phyloP scores from a whole-genome alignment of 1,140 invertebrate species.

The Drosophila saltans region DNA sequence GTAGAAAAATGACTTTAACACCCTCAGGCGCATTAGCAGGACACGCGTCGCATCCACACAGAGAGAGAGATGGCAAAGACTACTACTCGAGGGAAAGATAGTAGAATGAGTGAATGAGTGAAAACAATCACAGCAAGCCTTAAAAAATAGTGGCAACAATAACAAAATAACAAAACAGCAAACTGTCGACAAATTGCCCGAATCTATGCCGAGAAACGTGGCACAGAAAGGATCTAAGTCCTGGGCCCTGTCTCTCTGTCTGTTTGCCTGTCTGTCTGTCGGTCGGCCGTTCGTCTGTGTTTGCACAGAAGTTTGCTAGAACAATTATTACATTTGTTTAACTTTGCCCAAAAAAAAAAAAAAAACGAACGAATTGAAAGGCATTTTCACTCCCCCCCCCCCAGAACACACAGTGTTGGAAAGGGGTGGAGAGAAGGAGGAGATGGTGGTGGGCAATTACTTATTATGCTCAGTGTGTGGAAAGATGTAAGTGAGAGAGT shows the following conservation, averaged over 20 bases:
- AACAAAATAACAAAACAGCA: conserved; percentile 62
- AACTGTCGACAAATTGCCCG: conserved; percentile 71
- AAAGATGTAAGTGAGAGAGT: background rate
- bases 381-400: conserved; percentile 56
- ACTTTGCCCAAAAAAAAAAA: conserved; percentile 42
- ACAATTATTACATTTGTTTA: conserved; percentile 81
- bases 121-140: conserved; percentile 67
- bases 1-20: conserved; percentile 68
- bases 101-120: conserved; percentile 23
- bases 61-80: background rate
- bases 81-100: no score
- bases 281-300: conserved; percentile 50
- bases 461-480: conserved; percentile 13
- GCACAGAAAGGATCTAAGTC: conserved; percentile 35
- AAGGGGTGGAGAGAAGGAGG: background rate
- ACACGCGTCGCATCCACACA: conserved; percentile 61
- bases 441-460: background rate
- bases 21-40: conserved; percentile 70
- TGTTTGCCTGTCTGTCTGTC: conserved; percentile 1
- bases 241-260: conserved; percentile 33
- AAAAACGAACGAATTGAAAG: conserved; percentile 17
- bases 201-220: conserved; percentile 58
- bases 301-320: conserved; percentile 75
- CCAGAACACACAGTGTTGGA: background rate
- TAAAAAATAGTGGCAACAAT: conserved; percentile 68